Conservation (phyloP, 2,888 invertebrate genomes). For the Cabera pusaria region DNA sequence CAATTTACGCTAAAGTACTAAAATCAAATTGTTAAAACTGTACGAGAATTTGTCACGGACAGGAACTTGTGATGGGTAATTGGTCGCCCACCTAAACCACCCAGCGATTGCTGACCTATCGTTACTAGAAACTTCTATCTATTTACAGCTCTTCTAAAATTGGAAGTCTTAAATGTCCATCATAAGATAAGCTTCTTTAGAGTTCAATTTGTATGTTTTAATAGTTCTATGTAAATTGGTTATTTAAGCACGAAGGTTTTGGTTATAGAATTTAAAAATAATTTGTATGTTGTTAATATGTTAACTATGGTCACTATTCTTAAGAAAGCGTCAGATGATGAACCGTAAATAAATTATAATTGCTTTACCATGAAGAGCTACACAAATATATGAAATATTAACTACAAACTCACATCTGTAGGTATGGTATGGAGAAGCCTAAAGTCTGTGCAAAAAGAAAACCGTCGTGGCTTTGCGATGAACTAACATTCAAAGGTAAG, state of each 20-base stretch:
- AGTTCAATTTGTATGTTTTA: not conserved
- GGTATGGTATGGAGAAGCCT: too few species aligned
- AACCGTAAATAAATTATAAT: slow-evolving; percentile 69
- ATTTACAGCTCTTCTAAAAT: slow-evolving; percentile 3
- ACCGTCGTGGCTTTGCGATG: too few species aligned
- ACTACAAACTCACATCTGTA: too few species aligned
- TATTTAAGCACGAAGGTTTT: slow-evolving; percentile 46
- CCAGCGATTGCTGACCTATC: too few species aligned
- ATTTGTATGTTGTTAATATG: slow-evolving; percentile 65
- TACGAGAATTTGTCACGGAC: slow-evolving; percentile 77
- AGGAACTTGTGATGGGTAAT: slow-evolving; percentile 76
- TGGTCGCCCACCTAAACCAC: slow-evolving; percentile 63
- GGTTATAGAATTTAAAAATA: slow-evolving; percentile 71
- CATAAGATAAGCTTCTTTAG: not conserved
- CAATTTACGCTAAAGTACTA: slow-evolving; percentile 70
- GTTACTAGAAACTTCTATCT: not conserved
- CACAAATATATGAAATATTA: slow-evolving; percentile 7
- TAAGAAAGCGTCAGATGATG: slow-evolving; percentile 58
- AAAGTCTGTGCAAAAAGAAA: too few species aligned
- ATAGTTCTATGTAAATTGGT: slow-evolving; percentile 13
- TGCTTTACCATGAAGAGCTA: slow-evolving; percentile 27
- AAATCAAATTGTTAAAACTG: slow-evolving; percentile 79
- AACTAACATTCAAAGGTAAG: too few species aligned
- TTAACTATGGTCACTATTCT: slow-evolving; percentile 69
- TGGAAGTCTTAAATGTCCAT: not conserved